Conservation (phyloP, 2,797 vertebrate species). For the Miichthys miiuy region DNA sequence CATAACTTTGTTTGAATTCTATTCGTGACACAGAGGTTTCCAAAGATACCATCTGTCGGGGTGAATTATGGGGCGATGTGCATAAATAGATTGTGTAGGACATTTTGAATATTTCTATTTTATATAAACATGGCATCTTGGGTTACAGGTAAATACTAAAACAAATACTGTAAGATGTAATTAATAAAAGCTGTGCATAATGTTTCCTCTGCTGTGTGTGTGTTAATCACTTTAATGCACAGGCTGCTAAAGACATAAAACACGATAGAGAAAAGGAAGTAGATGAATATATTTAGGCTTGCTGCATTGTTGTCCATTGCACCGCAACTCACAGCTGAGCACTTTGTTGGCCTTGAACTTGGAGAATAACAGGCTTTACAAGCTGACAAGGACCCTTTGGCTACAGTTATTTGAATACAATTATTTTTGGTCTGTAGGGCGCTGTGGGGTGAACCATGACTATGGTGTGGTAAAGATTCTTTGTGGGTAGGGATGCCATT, state of each 20-base stretch:
- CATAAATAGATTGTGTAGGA: not conserved
- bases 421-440: constrained; percentile 44
- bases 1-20: not conserved
- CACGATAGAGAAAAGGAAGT: not conserved
- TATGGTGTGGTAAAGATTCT: constrained; percentile 43
- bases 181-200: not conserved
- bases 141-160: too few relatives aligned
- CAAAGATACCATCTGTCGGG: not conserved
- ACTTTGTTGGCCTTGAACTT: not conserved
- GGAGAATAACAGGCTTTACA: not conserved
- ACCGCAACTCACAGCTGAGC: not conserved
- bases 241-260: not conserved
- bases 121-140: not conserved
- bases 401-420: constrained; percentile 17
- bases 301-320: not conserved
- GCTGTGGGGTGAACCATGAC: constrained; percentile 17
- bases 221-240: not conserved
- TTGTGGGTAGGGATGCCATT: constrained; percentile 51
- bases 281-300: not conserved
- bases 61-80: not conserved
- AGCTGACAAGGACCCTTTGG: not conserved
- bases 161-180: not conserved
- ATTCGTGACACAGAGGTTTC: too few relatives aligned
- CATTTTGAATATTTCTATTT: not conserved
- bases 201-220: not conserved